These are phyloP conservation scores for Cordilura impudica DNA, from an alignment of 2,888 invertebrate species.

Conservation along the genomic window DNA sequence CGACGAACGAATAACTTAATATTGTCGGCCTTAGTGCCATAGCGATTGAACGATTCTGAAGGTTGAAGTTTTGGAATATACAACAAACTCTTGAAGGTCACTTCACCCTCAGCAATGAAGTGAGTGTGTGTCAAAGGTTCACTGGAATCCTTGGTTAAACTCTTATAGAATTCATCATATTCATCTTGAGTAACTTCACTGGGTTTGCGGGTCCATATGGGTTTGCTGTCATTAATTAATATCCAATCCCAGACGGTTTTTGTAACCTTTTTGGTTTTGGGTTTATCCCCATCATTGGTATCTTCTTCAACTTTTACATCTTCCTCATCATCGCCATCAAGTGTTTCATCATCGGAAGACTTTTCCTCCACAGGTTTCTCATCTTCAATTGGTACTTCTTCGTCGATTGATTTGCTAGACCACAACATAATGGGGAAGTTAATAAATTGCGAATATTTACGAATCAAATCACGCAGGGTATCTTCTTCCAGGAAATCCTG, in stretches of 20 bases:
- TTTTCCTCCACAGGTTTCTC: constrained; percentile 80
- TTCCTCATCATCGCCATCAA: constrained; percentile 76
- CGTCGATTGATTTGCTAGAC: constrained; percentile 87
- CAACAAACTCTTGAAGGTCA: constrained; percentile 97
- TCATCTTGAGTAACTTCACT: constrained; percentile 91
- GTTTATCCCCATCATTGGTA: constrained; percentile 79
- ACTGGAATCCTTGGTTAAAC: constrained; percentile 92
- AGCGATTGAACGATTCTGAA: constrained; percentile 95
- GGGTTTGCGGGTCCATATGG: constrained; percentile 98
- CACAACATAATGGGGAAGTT: constrained; percentile 99
- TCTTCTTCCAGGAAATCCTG: constrained; percentile 96
- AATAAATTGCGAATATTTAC: constrained; percentile 99
- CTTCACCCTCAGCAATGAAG: constrained; percentile 99
- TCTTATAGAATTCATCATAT: constrained; percentile 97
- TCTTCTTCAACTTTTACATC: constrained; percentile 86
- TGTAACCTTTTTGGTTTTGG: constrained; percentile 91
- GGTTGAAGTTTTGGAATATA: constrained; percentile 96
- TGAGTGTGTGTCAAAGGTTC: constrained; percentile 91
- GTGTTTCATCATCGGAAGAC: constrained; percentile 79
- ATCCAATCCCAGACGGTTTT: constrained; percentile 99
- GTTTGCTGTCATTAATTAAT: constrained; percentile 96
- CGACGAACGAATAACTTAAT: constrained; percentile 98
- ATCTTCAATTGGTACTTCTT: constrained; percentile 84
- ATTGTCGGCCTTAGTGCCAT: constrained; percentile 95
- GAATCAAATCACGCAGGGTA: constrained; percentile 92